These are phyloP conservation scores for Zalophus californianus DNA, from an alignment of 2,797 vertebrate genomes.

Conservation along the genomic window DNA sequence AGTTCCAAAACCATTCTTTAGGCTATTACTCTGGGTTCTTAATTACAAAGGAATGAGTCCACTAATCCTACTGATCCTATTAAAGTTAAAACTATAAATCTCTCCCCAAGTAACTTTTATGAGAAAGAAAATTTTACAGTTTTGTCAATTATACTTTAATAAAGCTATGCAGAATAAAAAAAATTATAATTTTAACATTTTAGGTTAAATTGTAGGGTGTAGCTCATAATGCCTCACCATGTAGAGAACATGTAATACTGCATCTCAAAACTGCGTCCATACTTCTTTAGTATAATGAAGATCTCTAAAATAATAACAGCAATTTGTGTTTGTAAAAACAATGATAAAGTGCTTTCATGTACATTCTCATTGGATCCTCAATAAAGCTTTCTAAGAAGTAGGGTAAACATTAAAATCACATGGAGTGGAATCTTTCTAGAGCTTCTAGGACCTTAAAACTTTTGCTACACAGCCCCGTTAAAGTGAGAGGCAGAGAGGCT, in stretches of 20 bases:
- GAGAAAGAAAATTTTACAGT: background rate
- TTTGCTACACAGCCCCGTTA: background rate
- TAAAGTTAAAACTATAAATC: constrained; percentile 32
- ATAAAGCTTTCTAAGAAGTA: background rate
- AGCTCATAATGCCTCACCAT: background rate
- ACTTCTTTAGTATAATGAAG: background rate
- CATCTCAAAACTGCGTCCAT: background rate
- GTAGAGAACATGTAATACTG: background rate
- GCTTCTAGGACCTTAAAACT: background rate
- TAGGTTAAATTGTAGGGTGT: background rate
- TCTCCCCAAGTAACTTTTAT: background rate
- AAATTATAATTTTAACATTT: constrained; percentile 47
- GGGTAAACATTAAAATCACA: background rate
- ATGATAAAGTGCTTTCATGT: background rate
- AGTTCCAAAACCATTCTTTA: background rate
- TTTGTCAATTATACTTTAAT: background rate
- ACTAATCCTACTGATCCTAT: background rate
- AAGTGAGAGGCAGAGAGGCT: background rate
- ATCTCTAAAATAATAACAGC: background rate
- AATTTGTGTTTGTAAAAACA: background rate
- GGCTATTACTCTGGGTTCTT: background rate
- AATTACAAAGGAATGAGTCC: background rate
- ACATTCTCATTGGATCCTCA: background rate
- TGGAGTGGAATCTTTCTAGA: background rate
- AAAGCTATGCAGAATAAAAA: background rate